Evolutionary conservation across 2,888 invertebrate species (phyloP).

Genomic region (Leptarthrus brevirostris): DNA sequence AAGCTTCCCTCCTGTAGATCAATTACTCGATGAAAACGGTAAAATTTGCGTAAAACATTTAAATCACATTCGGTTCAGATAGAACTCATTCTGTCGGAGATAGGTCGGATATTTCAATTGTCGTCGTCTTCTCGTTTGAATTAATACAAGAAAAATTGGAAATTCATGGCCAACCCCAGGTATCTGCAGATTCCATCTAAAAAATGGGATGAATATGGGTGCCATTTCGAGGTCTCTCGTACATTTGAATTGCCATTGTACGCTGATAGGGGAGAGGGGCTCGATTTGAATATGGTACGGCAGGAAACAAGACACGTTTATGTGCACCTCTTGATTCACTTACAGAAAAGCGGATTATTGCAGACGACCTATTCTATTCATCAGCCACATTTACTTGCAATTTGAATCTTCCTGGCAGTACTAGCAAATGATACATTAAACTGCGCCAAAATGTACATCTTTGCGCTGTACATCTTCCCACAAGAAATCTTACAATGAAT

Average conservation of each 20-base stretch:
- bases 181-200: too few relatives aligned
- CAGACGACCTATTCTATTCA: background rate
- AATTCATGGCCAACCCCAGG: conserved; percentile 3
- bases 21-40: conserved; percentile 26
- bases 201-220: too few relatives aligned
- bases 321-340: too few relatives aligned
- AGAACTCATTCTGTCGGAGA: conserved; percentile 4
- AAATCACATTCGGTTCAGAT: conserved; percentile 25
- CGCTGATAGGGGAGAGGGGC: too few relatives aligned
- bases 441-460: conserved; percentile 11
- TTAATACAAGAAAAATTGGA: conserved; percentile 37
- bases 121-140: conserved; percentile 21
- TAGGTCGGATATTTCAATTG: conserved; percentile 4
- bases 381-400: background rate
- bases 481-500: background rate
- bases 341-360: background rate
- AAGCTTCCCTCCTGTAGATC: too few relatives aligned
- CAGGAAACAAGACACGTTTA: too few relatives aligned
- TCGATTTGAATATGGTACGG: too few relatives aligned
- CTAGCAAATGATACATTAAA: conserved; percentile 20
- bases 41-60: conserved; percentile 32
- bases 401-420: background rate
- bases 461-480: background rate
- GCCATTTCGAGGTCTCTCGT: too few relatives aligned
- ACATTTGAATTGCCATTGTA: too few relatives aligned